Percentiles rank a stretch among this genome's conserved stretches.
These are phyloP conservation scores for Haliclona indistincta DNA, from an alignment of 37 sponge, comb jelly and placozoan species.

Conservation along the genomic window DNA sequence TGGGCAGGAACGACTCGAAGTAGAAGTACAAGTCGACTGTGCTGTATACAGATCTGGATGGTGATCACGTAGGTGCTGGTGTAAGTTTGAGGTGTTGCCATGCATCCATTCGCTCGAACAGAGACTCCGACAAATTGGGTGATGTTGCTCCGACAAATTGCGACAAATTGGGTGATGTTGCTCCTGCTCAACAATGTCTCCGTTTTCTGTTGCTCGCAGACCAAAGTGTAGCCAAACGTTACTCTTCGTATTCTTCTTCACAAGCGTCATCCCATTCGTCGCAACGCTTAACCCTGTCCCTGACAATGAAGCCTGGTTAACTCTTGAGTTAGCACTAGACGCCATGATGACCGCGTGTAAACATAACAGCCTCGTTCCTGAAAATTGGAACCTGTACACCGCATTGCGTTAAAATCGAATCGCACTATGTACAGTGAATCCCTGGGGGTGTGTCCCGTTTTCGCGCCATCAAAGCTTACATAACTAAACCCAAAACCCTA, in stretches of 20 bases:
- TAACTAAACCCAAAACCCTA: too few relatives aligned
- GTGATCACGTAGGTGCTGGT: constrained; percentile 4
- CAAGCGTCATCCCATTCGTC: neutral
- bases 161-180: constrained; percentile 11
- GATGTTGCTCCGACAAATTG: neutral
- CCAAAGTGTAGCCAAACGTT: constrained; percentile 3
- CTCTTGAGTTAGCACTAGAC: too few relatives aligned
- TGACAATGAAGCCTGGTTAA: too few relatives aligned
- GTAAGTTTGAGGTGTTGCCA: constrained; percentile 1
- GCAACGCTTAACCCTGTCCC: neutral
- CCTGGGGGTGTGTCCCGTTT: too few relatives aligned
- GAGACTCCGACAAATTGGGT: constrained; percentile 6
- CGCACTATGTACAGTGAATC: too few relatives aligned
- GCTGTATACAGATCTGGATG: neutral
- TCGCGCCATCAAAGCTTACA: too few relatives aligned
- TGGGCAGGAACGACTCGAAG: neutral
- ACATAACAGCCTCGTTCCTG: too few relatives aligned
- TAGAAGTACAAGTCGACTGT: neutral
- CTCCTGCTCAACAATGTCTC: neutral
- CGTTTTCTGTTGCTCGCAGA: neutral
- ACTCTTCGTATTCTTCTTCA: constrained; percentile 2
- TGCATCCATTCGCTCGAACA: too few relatives aligned
- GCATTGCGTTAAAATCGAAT: too few relatives aligned
- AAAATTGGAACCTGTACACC: too few relatives aligned
- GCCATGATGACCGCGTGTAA: too few relatives aligned